Conservation (phyloP, 2,797 vertebrate species). For the Esox masquinongy region DNA sequence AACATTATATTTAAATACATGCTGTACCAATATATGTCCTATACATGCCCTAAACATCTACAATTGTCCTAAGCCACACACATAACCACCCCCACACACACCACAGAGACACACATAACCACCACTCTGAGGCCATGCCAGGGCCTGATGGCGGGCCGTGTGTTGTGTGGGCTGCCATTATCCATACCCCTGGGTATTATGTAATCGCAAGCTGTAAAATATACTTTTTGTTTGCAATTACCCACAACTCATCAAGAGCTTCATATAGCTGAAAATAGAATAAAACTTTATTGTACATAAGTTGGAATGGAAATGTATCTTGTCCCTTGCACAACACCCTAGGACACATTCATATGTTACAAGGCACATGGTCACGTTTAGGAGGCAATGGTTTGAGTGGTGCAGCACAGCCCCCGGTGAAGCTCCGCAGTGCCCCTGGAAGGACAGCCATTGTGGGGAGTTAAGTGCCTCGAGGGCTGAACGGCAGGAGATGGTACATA, state of each 20-base stretch:
- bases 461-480: too few relatives aligned
- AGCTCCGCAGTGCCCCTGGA: too few relatives aligned
- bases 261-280: conserved; percentile 8
- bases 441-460: too few relatives aligned
- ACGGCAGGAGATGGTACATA: too few relatives aligned
- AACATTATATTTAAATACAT: too few relatives aligned
- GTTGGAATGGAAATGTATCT: not conserved
- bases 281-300: not conserved
- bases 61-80: not conserved
- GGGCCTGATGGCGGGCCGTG: conserved; percentile 24
- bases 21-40: too few relatives aligned
- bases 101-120: conserved; percentile 11
- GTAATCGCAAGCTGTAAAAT: conserved; percentile 58
- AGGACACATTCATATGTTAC: too few relatives aligned
- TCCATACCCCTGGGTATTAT: conserved; percentile 47
- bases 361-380: too few relatives aligned
- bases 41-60: too few relatives aligned
- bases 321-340: too few relatives aligned
- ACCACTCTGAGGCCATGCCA: conserved; percentile 10
- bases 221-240: conserved; percentile 58
- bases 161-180: conserved; percentile 47
- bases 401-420: too few relatives aligned
- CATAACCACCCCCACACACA: conserved; percentile 7
- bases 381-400: too few relatives aligned
- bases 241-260: conserved; percentile 45